These are phyloP conservation scores for Rhyacophila brunnea DNA, from an alignment of 1,140 invertebrate species.

Conservation along the genomic window DNA sequence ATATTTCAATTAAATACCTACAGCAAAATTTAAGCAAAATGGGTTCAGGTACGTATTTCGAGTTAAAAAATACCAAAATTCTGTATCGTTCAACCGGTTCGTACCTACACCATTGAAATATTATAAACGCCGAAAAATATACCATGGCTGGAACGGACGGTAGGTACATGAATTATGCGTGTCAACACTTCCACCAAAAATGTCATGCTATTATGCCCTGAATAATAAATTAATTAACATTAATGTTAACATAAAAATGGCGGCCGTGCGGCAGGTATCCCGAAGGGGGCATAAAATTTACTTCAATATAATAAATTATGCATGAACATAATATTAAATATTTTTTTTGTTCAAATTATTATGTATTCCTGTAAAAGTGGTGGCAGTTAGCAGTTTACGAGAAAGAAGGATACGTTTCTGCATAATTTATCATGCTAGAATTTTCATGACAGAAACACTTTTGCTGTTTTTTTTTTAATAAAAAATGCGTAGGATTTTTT, in stretches of 20 bases:
- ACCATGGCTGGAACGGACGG: too few relatives aligned
- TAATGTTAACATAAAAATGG: constrained; percentile 19
- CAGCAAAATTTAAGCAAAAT: too few relatives aligned
- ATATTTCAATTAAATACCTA: too few relatives aligned
- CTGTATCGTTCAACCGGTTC: too few relatives aligned
- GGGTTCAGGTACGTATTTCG: too few relatives aligned
- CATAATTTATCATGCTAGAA: constrained; percentile 1
- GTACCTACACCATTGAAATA: too few relatives aligned
- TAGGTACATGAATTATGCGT: not conserved
- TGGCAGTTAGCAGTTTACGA: not conserved
- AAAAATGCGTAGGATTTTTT: too few relatives aligned
- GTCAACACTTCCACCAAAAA: not conserved
- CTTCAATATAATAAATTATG: not conserved
- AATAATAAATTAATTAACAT: constrained; percentile 26
- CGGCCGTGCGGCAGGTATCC: not conserved
- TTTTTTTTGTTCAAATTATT: not conserved
- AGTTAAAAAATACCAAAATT: too few relatives aligned
- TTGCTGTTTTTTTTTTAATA: too few relatives aligned
- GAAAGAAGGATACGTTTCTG: not conserved
- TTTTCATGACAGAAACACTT: not conserved
- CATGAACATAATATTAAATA: not conserved
- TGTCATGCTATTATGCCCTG: constrained; percentile 9
- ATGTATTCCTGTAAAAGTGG: not conserved
- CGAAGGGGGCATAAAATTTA: not conserved
- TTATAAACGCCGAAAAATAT: too few relatives aligned